Base-by-base conservation (phyloP, 2,888 invertebrate species). In the Cosmia pyralina region DNA sequence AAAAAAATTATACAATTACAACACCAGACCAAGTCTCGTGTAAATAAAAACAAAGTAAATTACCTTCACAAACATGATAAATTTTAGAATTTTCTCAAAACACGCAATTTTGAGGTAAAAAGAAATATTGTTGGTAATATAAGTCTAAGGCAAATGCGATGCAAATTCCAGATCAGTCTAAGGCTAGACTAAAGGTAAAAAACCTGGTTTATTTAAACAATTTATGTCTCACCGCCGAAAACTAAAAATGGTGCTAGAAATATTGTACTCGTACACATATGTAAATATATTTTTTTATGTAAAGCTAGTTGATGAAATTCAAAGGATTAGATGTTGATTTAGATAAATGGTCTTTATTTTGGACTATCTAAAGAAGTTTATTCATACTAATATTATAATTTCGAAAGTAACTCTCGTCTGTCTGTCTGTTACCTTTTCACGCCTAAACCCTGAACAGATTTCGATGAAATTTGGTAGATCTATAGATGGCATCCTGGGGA, bases 91-190 rank as follows among this genome's bases (percentile, higher is more conserved):
- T 58, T 69, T 63, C n/a, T 63, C 50, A 44, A 53, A 64, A 60
- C 11, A 50, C n/a, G n/a, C 17, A 53, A 58, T 15, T 55, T 68
- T 50, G 10, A 50, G 50, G 28, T 17, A 52, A 52, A 62, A 55
- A 64, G 5, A 64, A 58, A 72, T 74, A 68, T 64, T 41, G 22
- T 59, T 13, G 3, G 34, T 67, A 50, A 48, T 22, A 57, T 41
- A 53, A 66, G 57, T 62, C 52, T 10, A n/a, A 60, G n/a, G 41
- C 11, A 58, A 71, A 79, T 72, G 58, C 13, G 50, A 77, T 82
- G 79, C 22, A 81, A 83, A 83, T 69, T 75, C 62, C 34, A 68
- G 60, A 72, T 68, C 63, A 81, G 52, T 62, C 48, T 70, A n/a
- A 73, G 63, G 66, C 48, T 63, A 72, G 55, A 38, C 28, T 69